phyloP scores from a whole-genome alignment of 2,797 vertebrate species.

The Trachops cirrhosus region DNA sequence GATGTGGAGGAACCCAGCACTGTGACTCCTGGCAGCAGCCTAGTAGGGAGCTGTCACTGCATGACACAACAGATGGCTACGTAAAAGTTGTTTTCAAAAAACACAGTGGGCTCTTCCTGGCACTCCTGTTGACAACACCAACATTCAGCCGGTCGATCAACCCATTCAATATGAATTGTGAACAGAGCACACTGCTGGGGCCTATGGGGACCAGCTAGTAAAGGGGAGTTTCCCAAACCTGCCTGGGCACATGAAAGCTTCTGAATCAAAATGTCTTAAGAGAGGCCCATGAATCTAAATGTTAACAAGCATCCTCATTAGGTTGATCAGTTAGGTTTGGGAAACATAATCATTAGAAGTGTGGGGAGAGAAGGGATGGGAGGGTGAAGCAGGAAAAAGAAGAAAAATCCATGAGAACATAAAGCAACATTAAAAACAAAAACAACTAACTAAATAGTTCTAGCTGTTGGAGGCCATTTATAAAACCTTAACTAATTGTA shows the following conservation, averaged over 20 bases:
- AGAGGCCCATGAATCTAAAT: not conserved
- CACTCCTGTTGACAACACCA: slow-evolving; percentile 10
- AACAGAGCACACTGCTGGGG: not conserved
- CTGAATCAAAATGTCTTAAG: not conserved
- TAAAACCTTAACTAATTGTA: not conserved
- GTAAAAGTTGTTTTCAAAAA: slow-evolving; percentile 50
- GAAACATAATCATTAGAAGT: not conserved
- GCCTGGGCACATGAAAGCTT: not conserved
- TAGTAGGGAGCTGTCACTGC: not conserved
- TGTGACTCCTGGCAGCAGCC: not conserved
- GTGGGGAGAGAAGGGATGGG: not conserved
- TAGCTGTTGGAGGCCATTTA: not conserved
- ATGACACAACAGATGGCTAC: slow-evolving; percentile 28
- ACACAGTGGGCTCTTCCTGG: slow-evolving; percentile 50
- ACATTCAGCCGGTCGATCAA: not conserved
- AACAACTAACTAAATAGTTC: not conserved
- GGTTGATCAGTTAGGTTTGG: not conserved
- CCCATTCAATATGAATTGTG: not conserved
- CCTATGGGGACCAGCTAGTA: not conserved
- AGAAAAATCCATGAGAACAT: not conserved
- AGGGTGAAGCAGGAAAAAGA: not conserved
- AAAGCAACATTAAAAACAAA: not conserved
- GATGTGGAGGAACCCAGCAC: not conserved
- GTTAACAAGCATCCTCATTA: not conserved
- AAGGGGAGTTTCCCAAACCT: not conserved